phyloP scores from a whole-genome alignment of 2,888 invertebrate species.

The Callinectes sapidus region DNA sequence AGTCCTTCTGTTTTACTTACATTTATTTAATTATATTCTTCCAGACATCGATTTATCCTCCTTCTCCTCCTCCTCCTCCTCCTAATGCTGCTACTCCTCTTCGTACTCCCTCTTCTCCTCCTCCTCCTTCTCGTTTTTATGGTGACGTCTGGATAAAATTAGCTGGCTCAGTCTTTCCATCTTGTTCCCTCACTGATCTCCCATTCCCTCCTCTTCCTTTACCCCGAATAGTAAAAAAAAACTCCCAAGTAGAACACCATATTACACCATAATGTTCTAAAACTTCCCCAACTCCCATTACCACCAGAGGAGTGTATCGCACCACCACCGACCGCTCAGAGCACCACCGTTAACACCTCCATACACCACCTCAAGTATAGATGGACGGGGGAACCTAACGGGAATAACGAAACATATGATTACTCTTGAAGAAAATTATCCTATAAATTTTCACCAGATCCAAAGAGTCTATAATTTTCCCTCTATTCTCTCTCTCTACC shows the following conservation, averaged over 20 bases:
- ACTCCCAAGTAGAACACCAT: background rate
- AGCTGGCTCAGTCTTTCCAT: slow-evolving; percentile 25
- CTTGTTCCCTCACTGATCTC: background rate
- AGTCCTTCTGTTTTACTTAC: background rate
- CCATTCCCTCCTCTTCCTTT: background rate
- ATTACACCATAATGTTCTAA: background rate
- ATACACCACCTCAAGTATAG: background rate
- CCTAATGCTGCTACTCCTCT: background rate
- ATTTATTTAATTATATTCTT: background rate
- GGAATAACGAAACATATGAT: background rate
- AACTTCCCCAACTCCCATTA: background rate
- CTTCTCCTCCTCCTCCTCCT: background rate
- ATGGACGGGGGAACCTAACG: background rate
- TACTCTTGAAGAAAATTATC: slow-evolving; percentile 18
- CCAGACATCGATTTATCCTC: background rate
- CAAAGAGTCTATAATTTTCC: slow-evolving; percentile 9
- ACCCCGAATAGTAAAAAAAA: background rate
- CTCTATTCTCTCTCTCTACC: background rate
- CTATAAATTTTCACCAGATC: background rate
- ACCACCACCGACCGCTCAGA: background rate
- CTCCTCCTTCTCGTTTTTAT: background rate
- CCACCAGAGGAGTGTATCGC: background rate
- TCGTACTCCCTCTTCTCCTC: background rate
- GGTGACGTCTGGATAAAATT: slow-evolving; percentile 2
- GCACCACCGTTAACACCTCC: background rate